These are phyloP conservation scores for Dicranocentrus wangi DNA, from an alignment of 2,888 invertebrate species.

Conservation along the genomic window DNA sequence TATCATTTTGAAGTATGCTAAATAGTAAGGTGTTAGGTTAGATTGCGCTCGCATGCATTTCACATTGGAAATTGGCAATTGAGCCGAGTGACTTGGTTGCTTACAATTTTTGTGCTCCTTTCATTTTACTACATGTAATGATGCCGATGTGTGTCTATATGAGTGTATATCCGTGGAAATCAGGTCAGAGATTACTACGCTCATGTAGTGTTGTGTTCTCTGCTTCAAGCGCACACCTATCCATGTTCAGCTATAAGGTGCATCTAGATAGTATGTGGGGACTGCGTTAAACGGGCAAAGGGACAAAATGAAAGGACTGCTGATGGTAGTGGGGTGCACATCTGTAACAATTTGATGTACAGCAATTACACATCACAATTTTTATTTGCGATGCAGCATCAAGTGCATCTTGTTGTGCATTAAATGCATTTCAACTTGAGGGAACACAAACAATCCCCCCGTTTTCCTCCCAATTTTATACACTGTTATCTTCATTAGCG, in stretches of 20 bases:
- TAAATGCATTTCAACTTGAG: constrained; percentile 47
- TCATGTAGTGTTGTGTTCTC: too few relatives aligned
- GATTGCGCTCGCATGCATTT: too few relatives aligned
- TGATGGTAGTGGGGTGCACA: background rate
- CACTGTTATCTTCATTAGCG: too few relatives aligned
- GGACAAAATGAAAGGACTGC: background rate
- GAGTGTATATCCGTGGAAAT: constrained; percentile 60
- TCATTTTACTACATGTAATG: constrained; percentile 38
- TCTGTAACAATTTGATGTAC: background rate
- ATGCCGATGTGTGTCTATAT: constrained; percentile 10
- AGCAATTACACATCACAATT: background rate
- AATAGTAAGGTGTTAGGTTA: too few relatives aligned
- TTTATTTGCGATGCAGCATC: background rate
- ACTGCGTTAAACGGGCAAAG: background rate
- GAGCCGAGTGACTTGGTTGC: constrained; percentile 5
- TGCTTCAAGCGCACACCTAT: too few relatives aligned
- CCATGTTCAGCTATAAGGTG: too few relatives aligned
- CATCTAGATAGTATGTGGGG: background rate
- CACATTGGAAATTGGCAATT: constrained; percentile 5
- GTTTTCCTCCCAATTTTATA: too few relatives aligned
- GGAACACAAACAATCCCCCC: background rate
- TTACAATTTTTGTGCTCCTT: constrained; percentile 43
- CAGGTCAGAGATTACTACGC: constrained; percentile 60
- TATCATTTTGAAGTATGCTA: too few relatives aligned
- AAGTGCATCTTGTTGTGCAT: constrained; percentile 62